Conservation (phyloP, 2,113 vertebrate species). For the Origma solitaria region DNA sequence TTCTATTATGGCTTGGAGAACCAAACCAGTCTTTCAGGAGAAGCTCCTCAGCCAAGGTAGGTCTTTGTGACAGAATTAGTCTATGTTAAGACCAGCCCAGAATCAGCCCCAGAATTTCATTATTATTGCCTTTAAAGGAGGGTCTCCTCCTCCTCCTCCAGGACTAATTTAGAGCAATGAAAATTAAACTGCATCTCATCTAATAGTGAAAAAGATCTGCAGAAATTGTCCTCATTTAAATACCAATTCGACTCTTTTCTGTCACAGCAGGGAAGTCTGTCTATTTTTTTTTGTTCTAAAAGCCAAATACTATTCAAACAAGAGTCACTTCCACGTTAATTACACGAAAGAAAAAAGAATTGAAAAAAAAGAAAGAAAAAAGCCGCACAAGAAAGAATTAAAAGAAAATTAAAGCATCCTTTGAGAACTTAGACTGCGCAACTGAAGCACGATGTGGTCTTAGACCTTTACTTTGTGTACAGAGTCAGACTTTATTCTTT, state of each 20-base stretch:
- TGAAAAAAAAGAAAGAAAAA: background rate
- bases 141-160: background rate
- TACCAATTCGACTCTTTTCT: slow-evolving; percentile 30
- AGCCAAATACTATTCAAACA: slow-evolving; percentile 50
- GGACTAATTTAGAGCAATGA: slow-evolving; percentile 38
- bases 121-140: slow-evolving; percentile 26
- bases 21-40: background rate
- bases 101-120: background rate
- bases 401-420: slow-evolving; percentile 26
- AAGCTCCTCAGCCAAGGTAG: background rate
- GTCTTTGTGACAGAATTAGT: background rate
- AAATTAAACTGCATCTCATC: slow-evolving; percentile 58
- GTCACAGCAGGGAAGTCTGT: slow-evolving; percentile 53
- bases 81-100: background rate
- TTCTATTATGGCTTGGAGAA: background rate
- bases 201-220: slow-evolving; percentile 34
- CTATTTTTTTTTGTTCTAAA: slow-evolving; percentile 25
- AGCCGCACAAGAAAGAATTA: background rate
- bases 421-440: background rate
- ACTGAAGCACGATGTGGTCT: background rate
- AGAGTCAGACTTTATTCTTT: background rate
- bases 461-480: slow-evolving; percentile 30
- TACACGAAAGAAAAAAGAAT: background rate
- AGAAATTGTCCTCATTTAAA: slow-evolving; percentile 49
- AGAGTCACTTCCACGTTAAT: slow-evolving; percentile 42